phyloP scores from a whole-genome alignment of 2,797 vertebrate species.

The Esox lucius region DNA sequence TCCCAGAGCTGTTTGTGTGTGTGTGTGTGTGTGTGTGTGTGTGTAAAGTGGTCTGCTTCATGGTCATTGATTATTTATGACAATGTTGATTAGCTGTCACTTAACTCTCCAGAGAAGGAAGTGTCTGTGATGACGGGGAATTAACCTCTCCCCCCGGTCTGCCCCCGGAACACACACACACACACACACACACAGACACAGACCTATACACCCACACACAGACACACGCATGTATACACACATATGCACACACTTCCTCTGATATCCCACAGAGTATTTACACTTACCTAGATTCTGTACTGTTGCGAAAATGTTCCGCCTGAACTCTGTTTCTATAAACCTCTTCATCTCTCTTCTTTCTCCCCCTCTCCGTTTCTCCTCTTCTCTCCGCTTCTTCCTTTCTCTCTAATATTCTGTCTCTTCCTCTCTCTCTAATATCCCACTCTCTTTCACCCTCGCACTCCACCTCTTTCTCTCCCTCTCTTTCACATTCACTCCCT shows the following conservation, averaged over 20 bases:
- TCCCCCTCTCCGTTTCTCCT: background rate
- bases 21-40: constrained; percentile 22
- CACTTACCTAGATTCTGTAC: background rate
- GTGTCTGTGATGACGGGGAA: constrained; percentile 83
- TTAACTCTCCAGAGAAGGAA: constrained; percentile 79
- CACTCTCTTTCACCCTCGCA: background rate
- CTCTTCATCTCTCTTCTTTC: constrained; percentile 25
- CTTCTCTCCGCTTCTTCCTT: background rate
- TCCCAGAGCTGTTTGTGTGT: constrained; percentile 37
- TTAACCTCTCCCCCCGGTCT: constrained; percentile 78
- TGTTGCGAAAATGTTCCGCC: background rate
- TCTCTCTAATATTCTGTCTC: background rate
- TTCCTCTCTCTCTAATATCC: background rate
- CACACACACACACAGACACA: constrained; percentile 40
- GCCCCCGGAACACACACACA: constrained; percentile 61
- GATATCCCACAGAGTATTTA: constrained; percentile 54
- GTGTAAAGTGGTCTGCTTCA: constrained; percentile 64
- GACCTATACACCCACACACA: constrained; percentile 23
- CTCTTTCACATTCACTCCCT: constrained; percentile 7
- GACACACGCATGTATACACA: constrained; percentile 22
- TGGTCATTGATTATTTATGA: constrained; percentile 86
- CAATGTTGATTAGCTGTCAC: constrained; percentile 88
- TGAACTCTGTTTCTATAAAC: background rate
- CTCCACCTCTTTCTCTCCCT: background rate
- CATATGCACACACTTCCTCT: constrained; percentile 43